Conservation (phyloP, 2,888 invertebrate species). For the Drosophila aldrichi region DNA sequence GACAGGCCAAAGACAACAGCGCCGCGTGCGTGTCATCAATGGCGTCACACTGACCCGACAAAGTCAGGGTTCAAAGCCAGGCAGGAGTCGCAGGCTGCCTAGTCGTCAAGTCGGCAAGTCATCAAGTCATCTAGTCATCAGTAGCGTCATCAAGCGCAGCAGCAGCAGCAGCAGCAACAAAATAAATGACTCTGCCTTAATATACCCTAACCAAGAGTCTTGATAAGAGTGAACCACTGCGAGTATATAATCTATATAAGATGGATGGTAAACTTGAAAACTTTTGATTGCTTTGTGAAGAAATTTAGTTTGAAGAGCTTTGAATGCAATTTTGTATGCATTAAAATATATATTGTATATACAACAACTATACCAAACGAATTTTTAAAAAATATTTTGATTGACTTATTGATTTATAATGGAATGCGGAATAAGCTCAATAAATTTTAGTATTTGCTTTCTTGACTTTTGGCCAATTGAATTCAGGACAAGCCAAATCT, state of each 20-base stretch:
- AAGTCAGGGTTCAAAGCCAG: neutral
- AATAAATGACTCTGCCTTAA: constrained; percentile 66
- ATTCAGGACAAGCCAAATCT: neutral
- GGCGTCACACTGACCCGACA: constrained; percentile 60
- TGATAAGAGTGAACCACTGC: neutral
- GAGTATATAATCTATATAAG: neutral
- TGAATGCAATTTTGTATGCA: neutral
- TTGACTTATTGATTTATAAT: too few species aligned
- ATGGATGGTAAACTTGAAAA: neutral
- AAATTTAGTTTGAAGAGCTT: neutral
- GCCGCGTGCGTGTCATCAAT: constrained; percentile 67
- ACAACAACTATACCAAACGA: too few species aligned
- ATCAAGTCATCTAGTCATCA: constrained; percentile 50
- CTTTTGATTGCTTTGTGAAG: neutral
- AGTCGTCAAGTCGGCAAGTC: constrained; percentile 61
- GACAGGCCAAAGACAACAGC: constrained; percentile 60
- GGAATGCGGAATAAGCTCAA: neutral
- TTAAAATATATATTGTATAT: too few species aligned
- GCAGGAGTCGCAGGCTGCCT: constrained; percentile 21
- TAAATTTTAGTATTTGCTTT: neutral
- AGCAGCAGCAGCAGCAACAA: constrained; percentile 34
- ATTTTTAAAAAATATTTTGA: too few species aligned
- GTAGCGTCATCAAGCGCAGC: constrained; percentile 46
- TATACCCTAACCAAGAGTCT: constrained; percentile 18
- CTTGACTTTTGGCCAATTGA: neutral